Base-by-base conservation (phyloP, 2,888 invertebrate genomes). In the Ectemnius cavifrons region DNA sequence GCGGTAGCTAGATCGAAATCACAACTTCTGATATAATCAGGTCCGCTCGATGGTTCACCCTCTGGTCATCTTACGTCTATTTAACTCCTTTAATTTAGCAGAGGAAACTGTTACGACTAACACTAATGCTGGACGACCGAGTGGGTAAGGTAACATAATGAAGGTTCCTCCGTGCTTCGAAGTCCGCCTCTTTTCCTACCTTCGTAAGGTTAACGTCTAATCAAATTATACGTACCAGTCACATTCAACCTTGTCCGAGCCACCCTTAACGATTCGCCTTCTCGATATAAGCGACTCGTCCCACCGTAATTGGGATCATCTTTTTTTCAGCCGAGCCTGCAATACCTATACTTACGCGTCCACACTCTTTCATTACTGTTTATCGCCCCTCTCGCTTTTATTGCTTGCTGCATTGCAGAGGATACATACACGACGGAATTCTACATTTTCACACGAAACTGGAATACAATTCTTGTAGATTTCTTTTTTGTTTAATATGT, bases 61-160 rank as follows among this genome's bases (percentile, higher is more conserved):
- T 80, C 77, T 71, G 87, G 84, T 88, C 88, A 88, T 89, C 87
- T 86, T 84, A 81, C 80, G 86, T 87, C 84, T 82, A 84, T 89
- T 88, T 85, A 88, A 86, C 86, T 88, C 85, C 84, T 87, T 88
- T 87, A 89, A 89, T 90, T 90, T 88, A 86, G 85, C 85, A 80
- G 79, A 85, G 85, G 83, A 85, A 86, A 86, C 86, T 85, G 86
- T 89, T 88, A 88, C 84, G 83, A 83, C 84, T 82, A 86, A 87
- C 86, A 84, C 87, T 89, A 90, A 89, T 88, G 85, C 79, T 75
- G 79, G 82, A 73, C 84, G 86, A 86, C 82, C 85, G 84, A 85
- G 85, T 84, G 83, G 82, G 80, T 81, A 81, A 87, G 86, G 85
- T 87, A 89, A 89, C 87, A 86, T 89, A 89, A 90, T 89, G 87